These are phyloP conservation scores for Sebastes diaconus DNA, from an alignment of 2,797 vertebrate genomes.

Conservation along the genomic window DNA sequence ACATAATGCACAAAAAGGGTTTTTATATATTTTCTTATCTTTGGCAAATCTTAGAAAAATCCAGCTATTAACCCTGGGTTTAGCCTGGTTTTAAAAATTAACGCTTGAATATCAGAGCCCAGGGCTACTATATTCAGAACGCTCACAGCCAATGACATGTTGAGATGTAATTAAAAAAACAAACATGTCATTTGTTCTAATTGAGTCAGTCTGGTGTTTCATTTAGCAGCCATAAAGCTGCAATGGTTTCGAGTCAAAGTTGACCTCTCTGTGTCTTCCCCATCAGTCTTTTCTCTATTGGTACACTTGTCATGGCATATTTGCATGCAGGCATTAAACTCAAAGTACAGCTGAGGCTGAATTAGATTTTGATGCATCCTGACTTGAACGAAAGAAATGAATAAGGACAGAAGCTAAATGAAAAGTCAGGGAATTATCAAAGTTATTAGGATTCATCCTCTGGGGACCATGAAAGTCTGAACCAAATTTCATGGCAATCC, in stretches of 20 bases:
- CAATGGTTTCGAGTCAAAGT: background rate
- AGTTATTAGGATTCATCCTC: slow-evolving; percentile 40
- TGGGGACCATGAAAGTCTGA: slow-evolving; percentile 8
- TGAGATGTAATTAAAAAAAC: background rate
- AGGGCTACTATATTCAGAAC: background rate
- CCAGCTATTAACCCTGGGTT: background rate
- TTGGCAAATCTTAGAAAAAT: slow-evolving; percentile 13
- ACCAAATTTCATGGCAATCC: slow-evolving; percentile 30
- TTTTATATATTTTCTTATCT: background rate
- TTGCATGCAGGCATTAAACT: background rate
- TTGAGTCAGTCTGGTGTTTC: background rate
- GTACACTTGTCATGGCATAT: background rate
- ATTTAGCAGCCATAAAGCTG: background rate
- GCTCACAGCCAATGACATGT: background rate
- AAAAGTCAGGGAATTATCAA: slow-evolving; percentile 33
- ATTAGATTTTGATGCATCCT: background rate
- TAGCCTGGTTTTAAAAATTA: background rate
- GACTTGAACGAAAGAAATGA: slow-evolving; percentile 28
- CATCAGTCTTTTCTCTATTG: background rate
- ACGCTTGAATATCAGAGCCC: background rate
- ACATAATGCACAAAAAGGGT: too few relatives aligned
- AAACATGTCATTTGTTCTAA: background rate
- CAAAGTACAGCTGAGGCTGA: background rate
- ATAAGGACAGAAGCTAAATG: slow-evolving; percentile 27
- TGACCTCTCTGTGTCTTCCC: background rate